Conservation (phyloP, 2,797 vertebrate genomes). For the Malurus leucopterus region DNA sequence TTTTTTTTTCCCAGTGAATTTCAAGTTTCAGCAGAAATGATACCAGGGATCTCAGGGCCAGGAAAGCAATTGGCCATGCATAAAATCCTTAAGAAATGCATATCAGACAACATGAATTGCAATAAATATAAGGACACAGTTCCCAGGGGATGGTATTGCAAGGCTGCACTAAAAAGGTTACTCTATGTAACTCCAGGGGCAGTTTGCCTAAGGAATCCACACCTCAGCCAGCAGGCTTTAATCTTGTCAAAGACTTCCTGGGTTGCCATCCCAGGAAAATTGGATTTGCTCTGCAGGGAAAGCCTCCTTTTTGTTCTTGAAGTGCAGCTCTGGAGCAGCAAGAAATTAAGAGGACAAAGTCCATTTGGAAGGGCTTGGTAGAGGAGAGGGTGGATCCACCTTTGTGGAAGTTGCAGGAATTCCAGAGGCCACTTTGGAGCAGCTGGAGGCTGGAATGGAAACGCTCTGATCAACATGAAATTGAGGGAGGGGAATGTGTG, state of each 20-base stretch:
- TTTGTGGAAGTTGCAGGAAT: background rate
- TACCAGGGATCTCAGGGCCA: background rate
- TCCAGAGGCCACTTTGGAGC: background rate
- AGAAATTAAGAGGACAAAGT: background rate
- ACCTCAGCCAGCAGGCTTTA: background rate
- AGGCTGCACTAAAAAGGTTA: background rate
- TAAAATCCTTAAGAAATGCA: background rate
- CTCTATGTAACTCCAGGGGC: background rate
- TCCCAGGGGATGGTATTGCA: background rate
- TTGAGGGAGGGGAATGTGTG: accelerated
- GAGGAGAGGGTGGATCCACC: background rate
- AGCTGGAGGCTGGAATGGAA: background rate
- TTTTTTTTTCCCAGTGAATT: background rate
- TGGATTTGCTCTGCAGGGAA: background rate
- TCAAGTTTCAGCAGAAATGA: background rate
- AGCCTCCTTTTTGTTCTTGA: background rate
- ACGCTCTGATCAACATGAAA: background rate
- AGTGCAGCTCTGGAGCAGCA: background rate
- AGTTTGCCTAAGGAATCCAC: background rate
- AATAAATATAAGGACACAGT: background rate
- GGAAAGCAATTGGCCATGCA: background rate
- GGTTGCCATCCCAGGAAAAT: background rate
- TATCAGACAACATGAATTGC: background rate
- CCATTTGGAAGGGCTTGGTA: background rate
- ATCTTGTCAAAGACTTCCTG: background rate